Evolutionary conservation across 2,888 invertebrate genomes (phyloP), one percentile per base, ranked within the genome.

Genomic region (Cheilosia pagana): DNA sequence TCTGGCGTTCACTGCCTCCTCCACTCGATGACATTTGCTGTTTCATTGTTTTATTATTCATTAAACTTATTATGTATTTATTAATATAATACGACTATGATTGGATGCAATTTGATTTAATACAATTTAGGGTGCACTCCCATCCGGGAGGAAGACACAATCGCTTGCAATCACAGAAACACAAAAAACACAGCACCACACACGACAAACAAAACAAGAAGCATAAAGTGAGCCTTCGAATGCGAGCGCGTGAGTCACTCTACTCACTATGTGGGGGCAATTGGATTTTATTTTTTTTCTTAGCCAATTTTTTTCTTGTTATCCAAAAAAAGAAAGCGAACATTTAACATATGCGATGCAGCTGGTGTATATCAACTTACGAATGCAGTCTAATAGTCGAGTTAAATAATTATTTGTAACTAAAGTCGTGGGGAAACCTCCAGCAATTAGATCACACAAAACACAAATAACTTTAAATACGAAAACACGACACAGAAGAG

Each of bases 11-110:
- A 43, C 48, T 60, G 70, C 74, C 83, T 25, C 79, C 48, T 50
- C 86, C 74, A 3, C 86, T 81, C 5, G 85, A 76, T 81, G 79
- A 67, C 85, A 85, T 85, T 75, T 90, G 90, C 87, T 89, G 89
- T 88, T 90, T 90, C 90, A 91, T 91, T 72, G 87, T 89, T 88
- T 88, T 89, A 87, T 88, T 89, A 79, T 83, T 75, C 79, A 83
- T 68, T 79, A 65, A 82, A 77, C 57, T 19, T 14, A 55, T 25
- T 65, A 57, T 45, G 7, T 16, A 16, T 55, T 75, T 55, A 48
- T 43, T 43, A 31, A 60, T 52, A 41, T 71, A 71, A 71, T 31
- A 60, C 23, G 28, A 8, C 28, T 52, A 71, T 45, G 53, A 60
- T 45, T 35, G 60, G 60, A 16, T 59, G 53, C 41, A 77, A 77